phyloP scores from a whole-genome alignment of 2,113 vertebrate species.

The Clarias batrachus region DNA sequence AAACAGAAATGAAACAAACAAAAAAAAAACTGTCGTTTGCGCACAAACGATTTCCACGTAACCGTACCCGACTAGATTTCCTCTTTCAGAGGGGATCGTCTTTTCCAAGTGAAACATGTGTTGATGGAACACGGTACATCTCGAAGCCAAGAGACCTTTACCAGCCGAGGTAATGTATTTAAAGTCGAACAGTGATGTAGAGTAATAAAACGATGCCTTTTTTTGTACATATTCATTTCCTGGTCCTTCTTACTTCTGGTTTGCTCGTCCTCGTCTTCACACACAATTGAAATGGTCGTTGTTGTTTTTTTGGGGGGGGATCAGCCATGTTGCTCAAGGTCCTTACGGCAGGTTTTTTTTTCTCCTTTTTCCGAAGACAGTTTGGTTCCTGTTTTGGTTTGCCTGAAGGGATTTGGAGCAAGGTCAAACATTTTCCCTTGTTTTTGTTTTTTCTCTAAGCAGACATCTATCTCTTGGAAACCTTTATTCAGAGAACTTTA shows the following conservation, averaged over 20 bases:
- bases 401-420: background rate
- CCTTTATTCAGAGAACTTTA: background rate
- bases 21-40: background rate
- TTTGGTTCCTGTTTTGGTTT: background rate
- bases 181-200: background rate
- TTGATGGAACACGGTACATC: background rate
- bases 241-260: background rate
- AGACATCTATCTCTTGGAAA: background rate
- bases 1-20: background rate
- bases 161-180: slow-evolving; percentile 17
- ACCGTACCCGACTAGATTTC: slow-evolving; percentile 18
- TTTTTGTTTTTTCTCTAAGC: background rate
- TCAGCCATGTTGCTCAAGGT: background rate
- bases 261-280: background rate
- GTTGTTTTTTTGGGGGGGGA: background rate
- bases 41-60: no score
- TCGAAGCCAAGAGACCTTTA: background rate
- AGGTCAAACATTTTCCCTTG: background rate
- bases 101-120: background rate
- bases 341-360: background rate
- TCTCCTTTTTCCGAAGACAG: background rate
- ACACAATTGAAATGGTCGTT: background rate
- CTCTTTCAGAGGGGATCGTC: slow-evolving; percentile 24
- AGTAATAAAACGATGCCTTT: background rate
- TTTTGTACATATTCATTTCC: background rate